Evolutionary conservation across 2,113 vertebrate species (phyloP).

Genomic region (Ploceus nigricollis): DNA sequence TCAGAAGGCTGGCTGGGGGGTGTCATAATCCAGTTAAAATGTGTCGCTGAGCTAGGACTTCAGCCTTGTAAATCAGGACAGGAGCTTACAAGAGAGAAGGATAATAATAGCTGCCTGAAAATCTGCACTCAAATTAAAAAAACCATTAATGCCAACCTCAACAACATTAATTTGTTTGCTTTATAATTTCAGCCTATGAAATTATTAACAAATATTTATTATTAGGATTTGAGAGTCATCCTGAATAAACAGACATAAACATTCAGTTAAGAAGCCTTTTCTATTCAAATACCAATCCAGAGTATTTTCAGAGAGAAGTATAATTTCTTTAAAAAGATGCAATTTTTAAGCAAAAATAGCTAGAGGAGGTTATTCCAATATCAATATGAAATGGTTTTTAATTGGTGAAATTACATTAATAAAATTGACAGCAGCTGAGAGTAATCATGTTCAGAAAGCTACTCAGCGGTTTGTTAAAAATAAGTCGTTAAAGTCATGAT

Average conservation of each 20-base stretch:
- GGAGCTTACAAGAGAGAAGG: not conserved
- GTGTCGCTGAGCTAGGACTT: not conserved
- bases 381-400: not conserved
- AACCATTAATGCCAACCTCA: not conserved
- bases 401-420: slow-evolving; percentile 13
- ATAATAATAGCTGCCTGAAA: not conserved
- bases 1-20: not conserved
- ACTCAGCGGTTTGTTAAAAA: not conserved
- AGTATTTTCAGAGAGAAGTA: not conserved
- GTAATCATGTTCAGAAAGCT: not conserved
- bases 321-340: not conserved
- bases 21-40: not conserved
- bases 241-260: not conserved
- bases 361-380: not conserved
- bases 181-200: not conserved
- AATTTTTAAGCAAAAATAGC: not conserved
- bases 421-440: not conserved
- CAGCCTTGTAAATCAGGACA: not conserved
- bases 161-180: not conserved
- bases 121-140: not conserved
- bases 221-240: not conserved
- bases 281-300: not conserved
- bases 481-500: not conserved
- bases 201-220: not conserved
- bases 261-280: not conserved